These are phyloP conservation scores for Cistogaster globosa DNA, from an alignment of 2,888 invertebrate genomes.

Conservation along the genomic window DNA sequence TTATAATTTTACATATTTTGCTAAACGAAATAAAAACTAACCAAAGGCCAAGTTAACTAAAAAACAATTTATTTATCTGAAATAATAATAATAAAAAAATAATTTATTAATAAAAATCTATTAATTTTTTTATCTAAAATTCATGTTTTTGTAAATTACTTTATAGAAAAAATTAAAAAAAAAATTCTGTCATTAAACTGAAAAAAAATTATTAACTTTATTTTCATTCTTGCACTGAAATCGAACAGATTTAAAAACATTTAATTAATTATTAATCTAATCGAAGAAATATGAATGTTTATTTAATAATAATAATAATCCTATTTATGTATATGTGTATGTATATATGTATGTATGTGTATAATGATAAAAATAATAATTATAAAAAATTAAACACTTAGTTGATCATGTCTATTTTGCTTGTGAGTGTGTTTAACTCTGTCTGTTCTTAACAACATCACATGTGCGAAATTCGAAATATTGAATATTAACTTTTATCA, in stretches of 20 bases:
- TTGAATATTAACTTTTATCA: conserved; percentile 2
- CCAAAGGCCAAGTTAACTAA: conserved; percentile 84
- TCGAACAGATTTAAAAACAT: conserved; percentile 53
- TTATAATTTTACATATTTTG: conserved; percentile 66
- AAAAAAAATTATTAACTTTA: conserved; percentile 71
- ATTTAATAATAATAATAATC: conserved; percentile 59
- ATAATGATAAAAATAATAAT: neutral
- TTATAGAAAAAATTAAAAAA: conserved; percentile 40
- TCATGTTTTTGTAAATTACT: conserved; percentile 73
- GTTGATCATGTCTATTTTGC: neutral
- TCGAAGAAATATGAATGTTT: conserved; percentile 74
- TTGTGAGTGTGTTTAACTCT: conserved; percentile 19
- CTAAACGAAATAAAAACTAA: conserved; percentile 79
- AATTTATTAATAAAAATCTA: conserved; percentile 60
- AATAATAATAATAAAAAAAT: conserved; percentile 37
- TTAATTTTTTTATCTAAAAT: conserved; percentile 63
- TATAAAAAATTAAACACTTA: conserved; percentile 3
- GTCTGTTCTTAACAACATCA: conserved; percentile 19
- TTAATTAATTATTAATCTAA: conserved; percentile 67
- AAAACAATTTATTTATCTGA: conserved; percentile 73
- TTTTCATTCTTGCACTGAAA: conserved; percentile 68
- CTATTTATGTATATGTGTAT: conserved; percentile 66
- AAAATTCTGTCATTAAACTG: conserved; percentile 59
- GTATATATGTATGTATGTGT: conserved; percentile 25
- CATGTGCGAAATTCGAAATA: conserved; percentile 1